Conservation (phyloP, 2,797 vertebrate genomes). For the Graptemys geographica region DNA sequence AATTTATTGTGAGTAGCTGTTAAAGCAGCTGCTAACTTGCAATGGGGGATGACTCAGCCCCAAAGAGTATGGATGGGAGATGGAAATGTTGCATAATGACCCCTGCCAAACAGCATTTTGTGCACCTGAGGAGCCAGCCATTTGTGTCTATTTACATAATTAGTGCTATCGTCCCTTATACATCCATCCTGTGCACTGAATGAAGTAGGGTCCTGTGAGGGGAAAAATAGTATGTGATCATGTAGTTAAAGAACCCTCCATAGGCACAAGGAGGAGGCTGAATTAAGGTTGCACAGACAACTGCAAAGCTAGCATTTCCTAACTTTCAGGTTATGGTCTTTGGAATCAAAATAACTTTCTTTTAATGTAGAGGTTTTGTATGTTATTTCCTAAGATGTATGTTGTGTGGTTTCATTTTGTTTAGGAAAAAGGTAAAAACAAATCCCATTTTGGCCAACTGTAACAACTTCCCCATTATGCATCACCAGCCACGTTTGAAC, state of each 20-base stretch:
- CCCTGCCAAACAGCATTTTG: neutral
- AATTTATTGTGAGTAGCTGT: constrained; percentile 17
- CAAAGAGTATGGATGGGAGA: neutral
- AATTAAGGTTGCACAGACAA: neutral
- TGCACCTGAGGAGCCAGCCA: neutral
- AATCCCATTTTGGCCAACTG: neutral
- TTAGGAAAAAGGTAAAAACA: neutral
- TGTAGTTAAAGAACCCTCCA: neutral
- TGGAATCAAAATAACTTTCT: neutral
- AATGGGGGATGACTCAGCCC: neutral
- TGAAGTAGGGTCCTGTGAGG: neutral
- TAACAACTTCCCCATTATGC: neutral
- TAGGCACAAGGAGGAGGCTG: neutral
- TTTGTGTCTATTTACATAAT: neutral
- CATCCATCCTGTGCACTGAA: neutral
- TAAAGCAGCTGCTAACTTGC: constrained; percentile 27
- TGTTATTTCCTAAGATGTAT: neutral
- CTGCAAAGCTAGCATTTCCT: neutral
- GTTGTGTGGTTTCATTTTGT: neutral
- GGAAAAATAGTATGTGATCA: neutral
- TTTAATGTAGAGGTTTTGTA: neutral
- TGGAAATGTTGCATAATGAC: neutral
- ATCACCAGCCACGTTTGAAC: neutral
- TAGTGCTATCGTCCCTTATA: neutral
- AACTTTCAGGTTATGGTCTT: neutral